Evolutionary conservation across 2,113 vertebrate species (phyloP).

Genomic region (Alligator sinensis): DNA sequence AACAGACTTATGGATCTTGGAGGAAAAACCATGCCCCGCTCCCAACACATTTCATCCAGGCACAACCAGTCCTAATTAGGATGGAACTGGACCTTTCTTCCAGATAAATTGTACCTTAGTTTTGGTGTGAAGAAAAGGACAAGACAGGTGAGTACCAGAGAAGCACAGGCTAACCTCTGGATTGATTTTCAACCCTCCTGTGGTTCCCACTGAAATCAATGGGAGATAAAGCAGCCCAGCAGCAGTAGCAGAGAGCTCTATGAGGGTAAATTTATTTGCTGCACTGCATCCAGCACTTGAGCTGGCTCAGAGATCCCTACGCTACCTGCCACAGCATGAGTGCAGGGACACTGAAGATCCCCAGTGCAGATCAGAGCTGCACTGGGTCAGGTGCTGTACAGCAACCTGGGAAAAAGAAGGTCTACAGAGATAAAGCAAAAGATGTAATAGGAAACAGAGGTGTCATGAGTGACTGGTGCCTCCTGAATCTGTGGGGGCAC

Average conservation of each 20-base stretch:
- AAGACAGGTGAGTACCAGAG: background rate
- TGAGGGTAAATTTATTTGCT: background rate
- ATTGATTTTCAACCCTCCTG: background rate
- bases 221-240: too few species aligned
- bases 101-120: background rate
- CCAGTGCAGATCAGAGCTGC: too few species aligned
- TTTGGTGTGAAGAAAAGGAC: background rate
- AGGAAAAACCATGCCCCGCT: background rate
- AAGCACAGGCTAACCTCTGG: background rate
- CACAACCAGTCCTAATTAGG: background rate
- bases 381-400: background rate
- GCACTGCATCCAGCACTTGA: too few species aligned
- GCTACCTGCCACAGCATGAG: too few species aligned
- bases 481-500: too few species aligned
- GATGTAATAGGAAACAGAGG: too few species aligned
- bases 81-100: background rate
- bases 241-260: background rate
- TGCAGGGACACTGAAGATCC: background rate
- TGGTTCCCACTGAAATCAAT: too few species aligned
- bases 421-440: accelerated
- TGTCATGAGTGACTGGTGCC: too few species aligned
- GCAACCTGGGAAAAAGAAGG: background rate
- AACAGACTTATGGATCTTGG: background rate
- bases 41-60: background rate
- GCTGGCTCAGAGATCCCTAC: too few species aligned